Percentiles rank a stretch among this genome's conserved stretches.
These are phyloP conservation scores for Ylistrum balloti DNA, from an alignment of 1,140 invertebrate species.

Conservation along the genomic window DNA sequence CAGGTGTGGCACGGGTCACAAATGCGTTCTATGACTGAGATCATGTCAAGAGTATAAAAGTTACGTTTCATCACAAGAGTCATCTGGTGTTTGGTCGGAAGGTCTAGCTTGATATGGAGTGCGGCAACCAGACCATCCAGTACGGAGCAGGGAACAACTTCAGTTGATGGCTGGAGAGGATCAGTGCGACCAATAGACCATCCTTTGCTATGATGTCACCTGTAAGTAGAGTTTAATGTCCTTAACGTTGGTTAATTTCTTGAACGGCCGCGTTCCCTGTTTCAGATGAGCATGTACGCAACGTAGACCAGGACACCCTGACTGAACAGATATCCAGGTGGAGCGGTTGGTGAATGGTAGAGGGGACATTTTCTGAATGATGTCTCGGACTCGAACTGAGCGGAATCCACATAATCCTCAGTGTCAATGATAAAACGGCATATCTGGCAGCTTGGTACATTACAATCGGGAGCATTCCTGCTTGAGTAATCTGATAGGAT, in stretches of 20 bases:
- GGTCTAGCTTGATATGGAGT: conserved; percentile 51
- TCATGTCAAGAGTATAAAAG: conserved; percentile 65
- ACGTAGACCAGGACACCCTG: conserved; percentile 49
- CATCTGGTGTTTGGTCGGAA: conserved; percentile 53
- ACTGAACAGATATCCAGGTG: conserved; percentile 51
- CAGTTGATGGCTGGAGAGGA: conserved; percentile 43
- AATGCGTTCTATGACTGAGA: conserved; percentile 47
- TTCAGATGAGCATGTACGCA: conserved; percentile 51
- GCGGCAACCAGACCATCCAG: conserved; percentile 58
- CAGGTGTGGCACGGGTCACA: conserved; percentile 53
- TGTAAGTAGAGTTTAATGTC: conserved; percentile 60
- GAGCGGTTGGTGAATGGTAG: conserved; percentile 58
- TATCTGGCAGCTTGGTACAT: conserved; percentile 41
- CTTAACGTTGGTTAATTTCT: conserved; percentile 54
- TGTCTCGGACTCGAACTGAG: conserved; percentile 4
- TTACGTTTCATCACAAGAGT: conserved; percentile 51
- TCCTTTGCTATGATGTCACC: conserved; percentile 52
- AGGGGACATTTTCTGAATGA: conserved; percentile 43
- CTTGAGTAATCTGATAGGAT: conserved; percentile 48
- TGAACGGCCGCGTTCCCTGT: conserved; percentile 53
- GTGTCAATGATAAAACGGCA: conserved; percentile 43
- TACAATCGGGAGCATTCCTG: conserved; percentile 58
- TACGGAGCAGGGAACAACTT: conserved; percentile 56
- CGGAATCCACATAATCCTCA: conserved; percentile 51
- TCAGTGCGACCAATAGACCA: conserved; percentile 48